Percentiles rank a stretch among this genome's conserved stretches.
Evolutionary conservation across 2,888 invertebrate genomes (phyloP).

Genomic region (Miltochrista miniata): DNA sequence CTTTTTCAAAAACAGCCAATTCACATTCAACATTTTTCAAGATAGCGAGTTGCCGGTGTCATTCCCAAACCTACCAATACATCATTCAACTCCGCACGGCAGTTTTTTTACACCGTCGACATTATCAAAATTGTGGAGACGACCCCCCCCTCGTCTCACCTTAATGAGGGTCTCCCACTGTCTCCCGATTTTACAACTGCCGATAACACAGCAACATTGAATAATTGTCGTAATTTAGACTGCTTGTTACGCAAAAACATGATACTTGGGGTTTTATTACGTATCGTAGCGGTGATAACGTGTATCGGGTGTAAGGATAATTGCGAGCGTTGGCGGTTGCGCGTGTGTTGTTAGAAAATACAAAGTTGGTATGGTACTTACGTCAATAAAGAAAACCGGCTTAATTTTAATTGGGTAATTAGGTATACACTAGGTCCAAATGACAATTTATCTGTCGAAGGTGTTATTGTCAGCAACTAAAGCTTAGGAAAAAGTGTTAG

Average conservation of each 20-base stretch:
- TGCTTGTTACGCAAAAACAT: conserved; percentile 76
- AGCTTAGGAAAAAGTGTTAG: too few species aligned
- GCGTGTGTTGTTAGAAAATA: background rate
- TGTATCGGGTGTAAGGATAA: conserved; percentile 44
- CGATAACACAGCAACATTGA: conserved; percentile 79
- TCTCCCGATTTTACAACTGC: conserved; percentile 75
- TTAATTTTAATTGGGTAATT: too few species aligned
- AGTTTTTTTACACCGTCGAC: conserved; percentile 37
- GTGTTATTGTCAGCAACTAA: too few species aligned
- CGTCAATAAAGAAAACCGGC: background rate
- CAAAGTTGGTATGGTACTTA: background rate
- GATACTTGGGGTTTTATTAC: conserved; percentile 67
- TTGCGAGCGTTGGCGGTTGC: conserved; percentile 21
- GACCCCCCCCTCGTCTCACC: conserved; percentile 48
- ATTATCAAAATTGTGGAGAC: conserved; percentile 40
- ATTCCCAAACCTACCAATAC: conserved; percentile 33
- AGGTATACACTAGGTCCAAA: too few species aligned
- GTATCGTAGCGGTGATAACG: conserved; percentile 58
- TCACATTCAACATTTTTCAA: conserved; percentile 6
- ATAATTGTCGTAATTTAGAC: conserved; percentile 80
- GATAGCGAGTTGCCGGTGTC: conserved; percentile 9
- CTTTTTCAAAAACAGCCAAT: conserved; percentile 2
- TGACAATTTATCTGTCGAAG: too few species aligned
- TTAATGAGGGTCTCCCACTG: conserved; percentile 66
- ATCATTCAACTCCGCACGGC: conserved; percentile 35